phyloP scores from a whole-genome alignment of 1,140 invertebrate genomes.

The Penaeus indicus region DNA sequence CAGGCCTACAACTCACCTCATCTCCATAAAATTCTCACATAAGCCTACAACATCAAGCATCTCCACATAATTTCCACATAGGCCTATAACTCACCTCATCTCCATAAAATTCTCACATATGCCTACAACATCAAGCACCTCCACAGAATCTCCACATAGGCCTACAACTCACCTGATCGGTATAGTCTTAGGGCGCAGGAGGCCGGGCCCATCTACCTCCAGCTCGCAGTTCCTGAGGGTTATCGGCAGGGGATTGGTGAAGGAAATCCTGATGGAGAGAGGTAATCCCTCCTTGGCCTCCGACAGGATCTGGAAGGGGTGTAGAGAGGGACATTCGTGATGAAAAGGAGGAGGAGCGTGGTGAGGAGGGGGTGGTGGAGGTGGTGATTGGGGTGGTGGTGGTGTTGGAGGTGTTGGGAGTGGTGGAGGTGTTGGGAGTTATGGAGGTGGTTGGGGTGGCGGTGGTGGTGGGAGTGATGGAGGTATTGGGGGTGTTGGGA shows the following conservation, averaged over 20 bases:
- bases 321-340: background rate
- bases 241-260: conserved; percentile 79
- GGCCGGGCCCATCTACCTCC: conserved; percentile 78
- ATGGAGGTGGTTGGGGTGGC: too few species aligned
- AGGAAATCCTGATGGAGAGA: conserved; percentile 72
- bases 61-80: conserved; percentile 4
- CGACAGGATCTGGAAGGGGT: conserved; percentile 15
- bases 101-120: background rate
- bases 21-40: background rate
- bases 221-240: conserved; percentile 77
- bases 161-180: conserved; percentile 53
- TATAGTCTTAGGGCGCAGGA: conserved; percentile 75
- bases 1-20: background rate
- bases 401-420: background rate
- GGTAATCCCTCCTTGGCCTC: background rate
- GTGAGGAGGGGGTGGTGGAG: background rate
- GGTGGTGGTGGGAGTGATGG: too few species aligned
- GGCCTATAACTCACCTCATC: background rate
- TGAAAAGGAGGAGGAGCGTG: background rate
- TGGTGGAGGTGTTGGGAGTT: too few species aligned
- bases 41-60: conserved; percentile 5
- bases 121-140: background rate
- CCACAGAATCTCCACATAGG: conserved; percentile 10
- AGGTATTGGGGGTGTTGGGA: too few species aligned
- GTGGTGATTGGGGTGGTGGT: background rate